phyloP scores from a whole-genome alignment of 2,888 invertebrate species.

The Sthenelais limicola region DNA sequence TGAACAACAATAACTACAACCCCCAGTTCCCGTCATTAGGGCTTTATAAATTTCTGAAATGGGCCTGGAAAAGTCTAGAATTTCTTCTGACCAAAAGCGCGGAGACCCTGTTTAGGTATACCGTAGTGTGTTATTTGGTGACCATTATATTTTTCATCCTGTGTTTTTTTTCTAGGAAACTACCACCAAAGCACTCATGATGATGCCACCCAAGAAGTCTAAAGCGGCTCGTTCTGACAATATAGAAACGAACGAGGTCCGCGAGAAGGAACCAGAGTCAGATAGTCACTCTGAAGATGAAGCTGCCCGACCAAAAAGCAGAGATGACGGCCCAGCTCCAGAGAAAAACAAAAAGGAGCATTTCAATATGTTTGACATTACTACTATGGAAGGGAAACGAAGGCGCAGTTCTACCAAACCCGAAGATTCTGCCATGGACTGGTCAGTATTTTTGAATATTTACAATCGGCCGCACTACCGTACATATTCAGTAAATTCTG shows the following conservation, averaged over 20 bases:
- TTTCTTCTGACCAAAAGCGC: too few relatives aligned
- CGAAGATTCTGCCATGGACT: conserved; percentile 8
- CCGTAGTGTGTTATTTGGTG: too few relatives aligned
- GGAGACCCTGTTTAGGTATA: too few relatives aligned
- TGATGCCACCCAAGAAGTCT: conserved; percentile 52
- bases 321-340: conserved; percentile 16
- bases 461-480: not conserved
- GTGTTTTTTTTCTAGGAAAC: too few relatives aligned
- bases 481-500: too few relatives aligned
- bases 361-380: conserved; percentile 46
- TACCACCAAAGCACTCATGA: conserved; percentile 40
- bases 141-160: too few relatives aligned
- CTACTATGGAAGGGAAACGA: conserved; percentile 48
- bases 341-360: not conserved
- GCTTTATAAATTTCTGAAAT: too few relatives aligned
- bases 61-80: too few relatives aligned
- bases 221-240: conserved; percentile 47
- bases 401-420: too few relatives aligned
- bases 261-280: not conserved
- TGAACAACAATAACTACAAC: too few relatives aligned
- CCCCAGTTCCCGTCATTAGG: too few relatives aligned
- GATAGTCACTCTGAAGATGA: not conserved
- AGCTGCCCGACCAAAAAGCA: conserved; percentile 1
- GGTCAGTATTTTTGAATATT: conserved; percentile 25
- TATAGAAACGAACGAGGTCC: conserved; percentile 1